Percentiles rank a stretch among this genome's conserved stretches.
phyloP scores from a whole-genome alignment of 2,113 vertebrate species.

The Onychostoma macrolepis region DNA sequence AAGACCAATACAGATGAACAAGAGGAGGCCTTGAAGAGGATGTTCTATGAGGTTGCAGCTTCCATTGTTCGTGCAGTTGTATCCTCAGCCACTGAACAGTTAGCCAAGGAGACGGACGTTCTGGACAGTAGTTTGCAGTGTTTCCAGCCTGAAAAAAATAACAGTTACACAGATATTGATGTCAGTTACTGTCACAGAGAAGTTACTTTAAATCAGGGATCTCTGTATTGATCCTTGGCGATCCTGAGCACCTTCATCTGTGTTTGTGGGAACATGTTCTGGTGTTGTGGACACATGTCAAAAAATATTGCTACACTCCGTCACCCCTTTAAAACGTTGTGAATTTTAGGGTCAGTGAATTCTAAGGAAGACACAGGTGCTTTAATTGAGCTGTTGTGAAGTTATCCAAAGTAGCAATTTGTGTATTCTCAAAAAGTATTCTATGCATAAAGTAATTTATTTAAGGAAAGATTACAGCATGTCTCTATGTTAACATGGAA shows the following conservation, averaged over 20 bases:
- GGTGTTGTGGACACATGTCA: slow-evolving; percentile 17
- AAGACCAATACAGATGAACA: slow-evolving; percentile 53
- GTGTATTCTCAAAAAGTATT: slow-evolving; percentile 8
- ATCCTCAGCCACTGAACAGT: slow-evolving; percentile 71
- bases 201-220: slow-evolving; percentile 28
- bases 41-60: slow-evolving; percentile 70
- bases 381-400: slow-evolving; percentile 20
- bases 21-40: slow-evolving; percentile 69
- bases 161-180: slow-evolving; percentile 53
- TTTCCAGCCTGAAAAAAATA: slow-evolving; percentile 48
- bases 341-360: not conserved
- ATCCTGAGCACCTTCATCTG: not conserved
- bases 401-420: not conserved
- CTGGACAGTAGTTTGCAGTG: slow-evolving; percentile 64
- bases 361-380: not conserved
- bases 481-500: not conserved
- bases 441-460: not conserved
- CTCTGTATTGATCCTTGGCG: slow-evolving; percentile 23
- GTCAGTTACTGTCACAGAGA: slow-evolving; percentile 50
- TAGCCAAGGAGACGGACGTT: slow-evolving; percentile 70
- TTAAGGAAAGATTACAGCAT: not conserved
- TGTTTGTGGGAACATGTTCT: not conserved
- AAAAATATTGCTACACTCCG: not conserved
- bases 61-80: slow-evolving; percentile 76
- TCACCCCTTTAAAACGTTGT: not conserved